These are phyloP conservation scores for Potamarius usumacintae DNA, from an alignment of 2,113 vertebrate species.

Conservation along the genomic window DNA sequence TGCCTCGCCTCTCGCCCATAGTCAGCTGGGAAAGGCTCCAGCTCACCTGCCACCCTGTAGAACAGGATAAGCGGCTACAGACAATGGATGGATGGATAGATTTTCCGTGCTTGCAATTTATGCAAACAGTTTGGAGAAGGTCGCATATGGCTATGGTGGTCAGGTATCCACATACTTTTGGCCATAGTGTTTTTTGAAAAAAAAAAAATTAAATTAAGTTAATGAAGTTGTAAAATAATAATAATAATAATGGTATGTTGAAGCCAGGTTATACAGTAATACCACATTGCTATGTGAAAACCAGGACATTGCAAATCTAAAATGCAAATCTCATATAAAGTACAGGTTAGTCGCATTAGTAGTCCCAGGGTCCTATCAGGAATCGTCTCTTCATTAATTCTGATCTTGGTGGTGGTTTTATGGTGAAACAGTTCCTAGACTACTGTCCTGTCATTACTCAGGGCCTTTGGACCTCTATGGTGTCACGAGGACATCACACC, in stretches of 20 bases:
- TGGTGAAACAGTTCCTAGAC: conserved; percentile 76
- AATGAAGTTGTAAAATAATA: background rate
- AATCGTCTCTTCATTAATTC: conserved; percentile 15
- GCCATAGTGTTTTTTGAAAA: background rate
- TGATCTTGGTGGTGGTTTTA: conserved; percentile 68
- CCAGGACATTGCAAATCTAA: background rate
- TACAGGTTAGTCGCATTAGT: background rate
- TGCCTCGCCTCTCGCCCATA: no score
- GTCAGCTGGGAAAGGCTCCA: no score
- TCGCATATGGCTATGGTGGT: background rate
- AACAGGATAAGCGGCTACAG: no score
- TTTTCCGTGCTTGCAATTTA: background rate
- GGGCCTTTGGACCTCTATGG: conserved; percentile 95
- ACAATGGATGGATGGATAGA: no score
- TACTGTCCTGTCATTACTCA: conserved; percentile 79
- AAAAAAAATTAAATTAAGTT: background rate
- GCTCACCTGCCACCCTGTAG: no score
- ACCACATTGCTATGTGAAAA: background rate
- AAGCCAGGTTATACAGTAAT: background rate
- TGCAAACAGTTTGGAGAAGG: background rate
- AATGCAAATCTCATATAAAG: background rate
- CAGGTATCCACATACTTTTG: background rate
- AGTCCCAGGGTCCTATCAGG: background rate
- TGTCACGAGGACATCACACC: conserved; percentile 98
- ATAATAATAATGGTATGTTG: background rate